Evolutionary conservation across 2,113 vertebrate species (phyloP).

Genomic region (Tragelaphus buxtoni): DNA sequence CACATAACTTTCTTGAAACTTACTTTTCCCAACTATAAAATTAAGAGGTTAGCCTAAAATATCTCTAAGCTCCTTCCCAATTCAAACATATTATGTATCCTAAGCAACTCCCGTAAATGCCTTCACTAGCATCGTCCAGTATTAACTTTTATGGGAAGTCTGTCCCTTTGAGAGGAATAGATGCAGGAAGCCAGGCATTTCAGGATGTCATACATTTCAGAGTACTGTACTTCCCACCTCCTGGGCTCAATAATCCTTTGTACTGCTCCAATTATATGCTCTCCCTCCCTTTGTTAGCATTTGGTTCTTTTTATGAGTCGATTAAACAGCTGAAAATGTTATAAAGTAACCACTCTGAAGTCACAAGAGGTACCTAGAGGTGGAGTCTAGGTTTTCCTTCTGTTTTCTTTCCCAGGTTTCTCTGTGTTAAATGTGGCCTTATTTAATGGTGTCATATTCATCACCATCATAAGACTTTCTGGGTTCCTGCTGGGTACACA

Average conservation of each 20-base stretch:
- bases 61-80: not conserved
- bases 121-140: not conserved
- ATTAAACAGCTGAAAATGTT: not conserved
- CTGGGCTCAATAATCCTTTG: not conserved
- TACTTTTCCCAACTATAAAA: constrained; percentile 11
- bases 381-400: not conserved
- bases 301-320: not conserved
- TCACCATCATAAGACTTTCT: constrained; percentile 54
- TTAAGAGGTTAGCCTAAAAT: constrained; percentile 14
- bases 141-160: not conserved
- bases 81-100: not conserved
- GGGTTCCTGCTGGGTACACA: constrained; percentile 50
- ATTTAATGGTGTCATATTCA: constrained; percentile 45
- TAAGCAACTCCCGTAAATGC: not conserved
- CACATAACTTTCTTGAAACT: not conserved
- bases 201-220: not conserved
- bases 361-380: not conserved
- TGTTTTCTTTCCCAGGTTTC: constrained; percentile 28
- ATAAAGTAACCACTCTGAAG: constrained; percentile 1
- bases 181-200: not conserved
- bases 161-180: not conserved
- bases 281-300: not conserved
- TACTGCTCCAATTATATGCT: not conserved
- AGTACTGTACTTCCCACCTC: not conserved
- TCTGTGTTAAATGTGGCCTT: constrained; percentile 24